Percentiles rank a stretch among this genome's conserved stretches.
These are phyloP conservation scores for Melanchra persicariae DNA, from an alignment of 2,888 invertebrate species.

Conservation along the genomic window DNA sequence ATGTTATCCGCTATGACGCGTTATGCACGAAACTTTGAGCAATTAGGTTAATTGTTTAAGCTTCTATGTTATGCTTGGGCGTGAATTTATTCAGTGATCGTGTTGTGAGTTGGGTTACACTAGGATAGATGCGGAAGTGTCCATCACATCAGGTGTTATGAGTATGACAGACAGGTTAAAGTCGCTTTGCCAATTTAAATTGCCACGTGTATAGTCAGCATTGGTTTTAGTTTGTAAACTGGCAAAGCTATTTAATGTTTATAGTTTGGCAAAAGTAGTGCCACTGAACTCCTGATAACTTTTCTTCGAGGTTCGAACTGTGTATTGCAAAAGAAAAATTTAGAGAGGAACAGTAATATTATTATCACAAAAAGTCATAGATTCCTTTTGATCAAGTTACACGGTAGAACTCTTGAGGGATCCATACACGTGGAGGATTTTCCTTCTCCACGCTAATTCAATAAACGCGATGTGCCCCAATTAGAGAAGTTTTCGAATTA, in stretches of 20 bases:
- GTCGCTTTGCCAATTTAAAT: slow-evolving; percentile 3
- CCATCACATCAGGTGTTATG: slow-evolving; percentile 25
- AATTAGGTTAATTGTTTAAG: slow-evolving; percentile 77
- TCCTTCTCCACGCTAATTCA: slow-evolving; percentile 59
- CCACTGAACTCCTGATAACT: not conserved
- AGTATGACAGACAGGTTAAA: slow-evolving; percentile 12
- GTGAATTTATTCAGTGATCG: slow-evolving; percentile 46
- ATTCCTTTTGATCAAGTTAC: slow-evolving; percentile 38
- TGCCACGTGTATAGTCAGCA: not conserved
- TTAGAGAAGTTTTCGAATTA: slow-evolving; percentile 73
- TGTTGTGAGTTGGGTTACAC: slow-evolving; percentile 35
- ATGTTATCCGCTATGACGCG: slow-evolving; percentile 76
- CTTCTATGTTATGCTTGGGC: slow-evolving; percentile 49
- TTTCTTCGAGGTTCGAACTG: not conserved
- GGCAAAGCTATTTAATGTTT: not conserved
- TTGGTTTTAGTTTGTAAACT: not conserved
- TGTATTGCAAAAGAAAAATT: not conserved
- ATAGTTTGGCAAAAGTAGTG: not conserved
- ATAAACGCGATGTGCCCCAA: slow-evolving; percentile 72
- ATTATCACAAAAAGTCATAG: slow-evolving; percentile 13
- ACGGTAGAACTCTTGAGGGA: slow-evolving; percentile 25
- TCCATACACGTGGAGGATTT: slow-evolving; percentile 42
- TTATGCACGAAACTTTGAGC: slow-evolving; percentile 71
- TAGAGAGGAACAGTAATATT: not conserved
- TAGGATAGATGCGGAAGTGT: slow-evolving; percentile 16